Base-by-base conservation (phyloP, 37 sponge, comb jelly and placozoan genomes). In the Ianthella basta region DNA sequence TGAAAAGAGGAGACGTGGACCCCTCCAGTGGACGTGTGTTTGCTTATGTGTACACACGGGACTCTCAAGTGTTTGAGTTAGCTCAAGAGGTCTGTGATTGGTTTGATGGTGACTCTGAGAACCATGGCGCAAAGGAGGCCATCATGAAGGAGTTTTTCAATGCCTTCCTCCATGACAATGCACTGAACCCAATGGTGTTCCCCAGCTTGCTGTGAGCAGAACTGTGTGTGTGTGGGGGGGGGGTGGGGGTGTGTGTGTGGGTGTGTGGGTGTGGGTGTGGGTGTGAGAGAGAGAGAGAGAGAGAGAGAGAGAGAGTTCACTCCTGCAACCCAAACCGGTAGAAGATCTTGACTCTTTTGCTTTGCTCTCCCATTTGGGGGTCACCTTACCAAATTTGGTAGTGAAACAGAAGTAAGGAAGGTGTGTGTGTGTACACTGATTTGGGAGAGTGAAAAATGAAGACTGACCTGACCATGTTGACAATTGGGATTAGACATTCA, bases 101-200 rank as follows among this genome's bases (percentile, higher is more conserved):
- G 29, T 94, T 91, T 84, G 69, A 89, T 54, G 23, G 54, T 56
- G 86, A 85, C 10, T 27, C 78, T 53, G 78, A 75, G 25, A 5
- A n/a, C 40, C 41, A 75, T 40, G 64, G 64, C 0, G 29, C 37
- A 57, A 79, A 82, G 63, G 74, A 21, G 20, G 82, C 83, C 0
- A 80, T 94, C 34, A 90, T 91, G 19, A 41, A 85, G 15, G 61
- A 75, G 86, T 94, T 91, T 72, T 81, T 81, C n/a, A 78, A 69
- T 39, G 84, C 95, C 38, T 94, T 94, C 55, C 59, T 91, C 34
- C 92, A 91, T 50, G 95, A 94, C 55, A 94, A 94, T 82, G 95
- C 95, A 1, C 87, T 94, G 70, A 94, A 87, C 84, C 92, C 95
- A 25, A 57, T 94, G 83, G 87, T 94, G 40, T 94, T 94, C 56